These are phyloP conservation scores for Morone saxatilis DNA, from an alignment of 2,113 vertebrate genomes.

Conservation along the genomic window DNA sequence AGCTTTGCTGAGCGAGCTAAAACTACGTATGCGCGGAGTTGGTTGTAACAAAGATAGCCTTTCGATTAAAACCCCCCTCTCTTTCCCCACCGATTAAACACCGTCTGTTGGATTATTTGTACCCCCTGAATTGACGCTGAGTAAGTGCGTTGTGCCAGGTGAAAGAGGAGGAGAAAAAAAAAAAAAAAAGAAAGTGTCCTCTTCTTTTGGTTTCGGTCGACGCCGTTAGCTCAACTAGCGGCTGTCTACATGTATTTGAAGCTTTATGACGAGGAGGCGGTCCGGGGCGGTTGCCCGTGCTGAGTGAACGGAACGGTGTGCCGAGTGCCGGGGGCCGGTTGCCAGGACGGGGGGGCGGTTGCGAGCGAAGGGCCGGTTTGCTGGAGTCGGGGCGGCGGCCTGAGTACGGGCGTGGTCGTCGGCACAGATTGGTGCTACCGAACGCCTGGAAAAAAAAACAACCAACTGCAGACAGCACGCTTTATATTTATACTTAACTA, in stretches of 20 bases:
- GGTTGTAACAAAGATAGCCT: constrained; percentile 7
- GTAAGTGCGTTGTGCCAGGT: constrained; percentile 31
- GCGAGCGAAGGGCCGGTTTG: too few relatives aligned
- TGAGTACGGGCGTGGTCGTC: too few relatives aligned
- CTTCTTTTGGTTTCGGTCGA: constrained; percentile 41
- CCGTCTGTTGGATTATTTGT: background rate
- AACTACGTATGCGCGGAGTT: constrained; percentile 68
- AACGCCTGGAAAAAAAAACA: too few relatives aligned
- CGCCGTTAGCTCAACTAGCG: constrained; percentile 55
- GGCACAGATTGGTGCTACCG: too few relatives aligned
- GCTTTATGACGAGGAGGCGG: constrained; percentile 63
- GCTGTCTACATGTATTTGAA: constrained; percentile 40
- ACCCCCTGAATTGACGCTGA: background rate
- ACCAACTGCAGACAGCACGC: too few relatives aligned
- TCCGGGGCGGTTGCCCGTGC: background rate
- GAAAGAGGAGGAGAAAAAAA: background rate
- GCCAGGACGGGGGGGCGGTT: too few relatives aligned
- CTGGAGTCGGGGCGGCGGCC: too few relatives aligned
- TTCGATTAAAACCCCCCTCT: too few relatives aligned
- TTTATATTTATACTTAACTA: too few relatives aligned
- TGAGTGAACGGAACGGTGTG: too few relatives aligned
- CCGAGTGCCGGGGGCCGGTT: too few relatives aligned
- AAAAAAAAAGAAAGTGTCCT: background rate
- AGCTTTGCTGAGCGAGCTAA: constrained; percentile 59
- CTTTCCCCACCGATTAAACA: too few relatives aligned